A percentile compares a stretch with the other conserved stretches of the same genome.
These are phyloP conservation scores for Tadarida brasiliensis DNA, from an alignment of 2,797 vertebrate species.

Conservation along the genomic window DNA sequence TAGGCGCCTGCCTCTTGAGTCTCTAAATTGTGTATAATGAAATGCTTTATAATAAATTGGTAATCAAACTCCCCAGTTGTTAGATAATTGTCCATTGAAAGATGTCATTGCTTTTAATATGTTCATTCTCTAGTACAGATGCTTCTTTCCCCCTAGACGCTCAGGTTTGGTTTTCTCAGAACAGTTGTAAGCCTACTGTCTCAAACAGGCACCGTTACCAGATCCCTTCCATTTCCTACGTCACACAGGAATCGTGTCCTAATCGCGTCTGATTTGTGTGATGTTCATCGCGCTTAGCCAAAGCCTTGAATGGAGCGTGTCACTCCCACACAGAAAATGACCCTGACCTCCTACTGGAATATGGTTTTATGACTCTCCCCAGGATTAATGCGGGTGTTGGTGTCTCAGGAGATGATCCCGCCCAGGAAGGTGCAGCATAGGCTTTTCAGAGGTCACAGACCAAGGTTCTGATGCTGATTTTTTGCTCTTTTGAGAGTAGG, in stretches of 20 bases:
- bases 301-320: neutral
- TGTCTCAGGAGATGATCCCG: neutral
- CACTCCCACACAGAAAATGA: neutral
- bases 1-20: neutral
- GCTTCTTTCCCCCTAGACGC: neutral
- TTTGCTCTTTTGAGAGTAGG: slow-evolving; percentile 88
- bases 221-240: neutral
- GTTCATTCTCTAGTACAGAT: too few species aligned
- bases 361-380: neutral
- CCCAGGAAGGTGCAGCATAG: neutral
- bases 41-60: neutral
- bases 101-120: neutral
- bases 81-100: neutral
- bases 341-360: neutral
- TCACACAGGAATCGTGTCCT: neutral
- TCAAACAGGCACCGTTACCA: neutral
- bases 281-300: neutral
- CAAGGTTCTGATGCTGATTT: slow-evolving; percentile 2
- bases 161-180: neutral
- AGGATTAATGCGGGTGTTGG: neutral
- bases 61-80: neutral
- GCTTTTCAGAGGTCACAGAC: neutral
- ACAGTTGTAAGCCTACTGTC: neutral
- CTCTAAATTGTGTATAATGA: neutral
- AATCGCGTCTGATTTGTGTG: neutral